phyloP scores from a whole-genome alignment of 2,113 vertebrate genomes.

The Platichthys flesus region DNA sequence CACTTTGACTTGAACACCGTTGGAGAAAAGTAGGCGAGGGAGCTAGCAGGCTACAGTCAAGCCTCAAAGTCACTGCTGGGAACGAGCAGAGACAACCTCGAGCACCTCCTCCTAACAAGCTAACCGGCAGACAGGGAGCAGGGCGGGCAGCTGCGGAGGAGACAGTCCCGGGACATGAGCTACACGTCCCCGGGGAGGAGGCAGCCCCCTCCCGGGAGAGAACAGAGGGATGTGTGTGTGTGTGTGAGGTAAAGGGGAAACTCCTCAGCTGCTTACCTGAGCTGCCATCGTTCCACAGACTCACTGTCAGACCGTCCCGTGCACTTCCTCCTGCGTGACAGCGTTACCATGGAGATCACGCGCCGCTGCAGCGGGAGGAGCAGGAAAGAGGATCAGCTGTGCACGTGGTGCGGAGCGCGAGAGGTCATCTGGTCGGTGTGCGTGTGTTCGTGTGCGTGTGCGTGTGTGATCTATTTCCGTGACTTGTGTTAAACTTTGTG shows the following conservation, averaged over 20 bases:
- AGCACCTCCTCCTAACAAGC: conserved; percentile 64
- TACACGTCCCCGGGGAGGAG: not conserved
- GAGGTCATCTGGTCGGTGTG: not conserved
- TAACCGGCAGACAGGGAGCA: conserved; percentile 40
- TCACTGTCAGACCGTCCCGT: not conserved
- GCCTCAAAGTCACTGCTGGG: conserved; percentile 60
- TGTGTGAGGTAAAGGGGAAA: not conserved
- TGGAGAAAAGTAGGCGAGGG: not conserved
- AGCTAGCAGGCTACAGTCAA: conserved; percentile 42
- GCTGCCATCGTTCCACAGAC: conserved; percentile 79
- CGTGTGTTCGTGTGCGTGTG: too few species aligned
- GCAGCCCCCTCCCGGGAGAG: not conserved
- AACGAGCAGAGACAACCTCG: conserved; percentile 45
- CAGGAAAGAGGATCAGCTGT: conserved; percentile 49
- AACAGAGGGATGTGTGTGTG: too few species aligned
- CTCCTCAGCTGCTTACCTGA: conserved; percentile 81
- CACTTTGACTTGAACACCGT: not conserved
- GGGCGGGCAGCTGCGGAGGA: not conserved
- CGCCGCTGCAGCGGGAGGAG: conserved; percentile 41
- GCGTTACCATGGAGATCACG: conserved; percentile 75
- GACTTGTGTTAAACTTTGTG: too few species aligned
- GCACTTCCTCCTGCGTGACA: conserved; percentile 67
- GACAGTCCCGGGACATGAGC: conserved; percentile 1
- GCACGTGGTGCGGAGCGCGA: conserved; percentile 32
- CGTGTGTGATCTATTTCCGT: too few species aligned